Percentiles rank a stretch among this genome's conserved stretches.
phyloP scores from a whole-genome alignment of 2,113 vertebrate genomes.

The Macaca nemestrina region DNA sequence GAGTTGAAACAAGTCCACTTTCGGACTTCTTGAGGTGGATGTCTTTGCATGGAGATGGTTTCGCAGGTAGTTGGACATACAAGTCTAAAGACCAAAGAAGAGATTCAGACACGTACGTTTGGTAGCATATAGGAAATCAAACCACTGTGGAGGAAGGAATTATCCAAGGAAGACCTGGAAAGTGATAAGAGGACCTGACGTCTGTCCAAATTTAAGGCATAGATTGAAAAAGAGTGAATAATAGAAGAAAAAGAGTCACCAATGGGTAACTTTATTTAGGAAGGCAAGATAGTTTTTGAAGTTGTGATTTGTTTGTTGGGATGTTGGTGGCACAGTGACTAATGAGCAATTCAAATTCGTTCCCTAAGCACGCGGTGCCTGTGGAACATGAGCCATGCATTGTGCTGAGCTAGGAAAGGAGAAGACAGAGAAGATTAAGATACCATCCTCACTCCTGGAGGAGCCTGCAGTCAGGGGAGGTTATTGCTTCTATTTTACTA shows the following conservation, averaged over 20 bases:
- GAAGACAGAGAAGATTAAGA: neutral
- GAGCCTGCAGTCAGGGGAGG: neutral
- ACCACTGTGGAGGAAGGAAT: neutral
- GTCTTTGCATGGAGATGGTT: neutral
- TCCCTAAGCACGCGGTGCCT: neutral
- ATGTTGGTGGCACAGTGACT: neutral
- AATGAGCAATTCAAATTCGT: neutral
- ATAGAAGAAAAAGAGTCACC: neutral
- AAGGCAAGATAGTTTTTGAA: neutral
- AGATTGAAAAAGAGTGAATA: neutral
- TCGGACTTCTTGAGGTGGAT: neutral
- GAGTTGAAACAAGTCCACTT: neutral
- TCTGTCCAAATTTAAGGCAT: neutral
- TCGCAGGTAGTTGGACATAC: neutral
- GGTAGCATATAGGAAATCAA: neutral
- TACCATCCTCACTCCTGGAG: neutral
- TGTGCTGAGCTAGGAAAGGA: neutral
- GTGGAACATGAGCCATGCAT: neutral
- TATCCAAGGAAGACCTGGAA: neutral
- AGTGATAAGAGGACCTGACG: neutral
- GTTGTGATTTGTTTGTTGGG: neutral
- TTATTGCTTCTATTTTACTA: neutral
- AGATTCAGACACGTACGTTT: neutral
- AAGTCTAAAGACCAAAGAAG: neutral
- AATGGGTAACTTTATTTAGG: neutral